These are phyloP conservation scores for Mesembrinibis cayennensis DNA, from an alignment of 2,113 vertebrate genomes.

Conservation along the genomic window DNA sequence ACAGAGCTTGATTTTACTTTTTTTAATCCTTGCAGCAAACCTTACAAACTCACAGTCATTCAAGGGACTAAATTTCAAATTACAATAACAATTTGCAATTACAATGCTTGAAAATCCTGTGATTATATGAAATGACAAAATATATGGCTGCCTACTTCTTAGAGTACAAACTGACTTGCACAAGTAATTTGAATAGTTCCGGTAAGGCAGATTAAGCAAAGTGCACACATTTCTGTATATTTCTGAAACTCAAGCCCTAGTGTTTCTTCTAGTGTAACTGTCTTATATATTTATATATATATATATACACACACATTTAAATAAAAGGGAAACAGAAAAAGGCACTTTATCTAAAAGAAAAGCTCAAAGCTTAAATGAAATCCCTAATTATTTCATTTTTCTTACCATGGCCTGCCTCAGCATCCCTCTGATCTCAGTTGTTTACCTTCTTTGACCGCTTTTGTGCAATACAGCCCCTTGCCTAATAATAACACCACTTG, in stretches of 20 bases:
- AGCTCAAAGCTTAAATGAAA: background rate
- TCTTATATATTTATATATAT: slow-evolving; percentile 2
- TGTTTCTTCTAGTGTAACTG: slow-evolving; percentile 18
- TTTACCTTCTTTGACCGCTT: background rate
- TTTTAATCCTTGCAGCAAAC: background rate
- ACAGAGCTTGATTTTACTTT: background rate
- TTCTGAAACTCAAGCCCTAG: slow-evolving; percentile 1
- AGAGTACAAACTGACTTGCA: background rate
- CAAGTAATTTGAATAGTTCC: background rate
- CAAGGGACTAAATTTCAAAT: background rate
- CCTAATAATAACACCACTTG: background rate
- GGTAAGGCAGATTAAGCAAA: background rate
- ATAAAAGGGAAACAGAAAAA: slow-evolving; percentile 11
- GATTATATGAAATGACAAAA: background rate
- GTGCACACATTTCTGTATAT: background rate
- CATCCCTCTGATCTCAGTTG: background rate
- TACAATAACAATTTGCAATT: background rate
- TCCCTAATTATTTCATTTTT: background rate
- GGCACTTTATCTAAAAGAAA: slow-evolving; percentile 8
- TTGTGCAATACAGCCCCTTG: background rate
- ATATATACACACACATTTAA: background rate
- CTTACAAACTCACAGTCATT: background rate
- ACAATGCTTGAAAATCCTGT: background rate
- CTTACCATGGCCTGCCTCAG: background rate
- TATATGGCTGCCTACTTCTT: background rate